Evolutionary conservation across 1,140 invertebrate genomes (phyloP).

Genomic region (Cydia pomonella): DNA sequence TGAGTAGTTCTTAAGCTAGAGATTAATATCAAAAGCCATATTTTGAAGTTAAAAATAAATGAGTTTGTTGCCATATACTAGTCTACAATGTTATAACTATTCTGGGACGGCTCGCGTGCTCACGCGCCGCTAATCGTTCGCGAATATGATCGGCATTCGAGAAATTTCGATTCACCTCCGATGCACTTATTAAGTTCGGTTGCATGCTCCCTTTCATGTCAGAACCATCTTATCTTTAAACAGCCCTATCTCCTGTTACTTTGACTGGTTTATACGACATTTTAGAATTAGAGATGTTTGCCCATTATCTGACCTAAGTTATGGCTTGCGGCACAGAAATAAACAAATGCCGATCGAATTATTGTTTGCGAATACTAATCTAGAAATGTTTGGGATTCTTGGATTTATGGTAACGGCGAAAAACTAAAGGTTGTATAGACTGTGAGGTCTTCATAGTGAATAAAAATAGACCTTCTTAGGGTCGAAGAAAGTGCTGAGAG

Average conservation of each 20-base stretch:
- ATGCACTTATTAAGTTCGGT: slow-evolving; percentile 29
- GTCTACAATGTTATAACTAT: not conserved
- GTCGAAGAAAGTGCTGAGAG: too few species aligned
- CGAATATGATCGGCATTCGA: slow-evolving; percentile 33
- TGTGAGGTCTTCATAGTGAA: not conserved
- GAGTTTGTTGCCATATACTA: not conserved
- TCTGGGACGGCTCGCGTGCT: slow-evolving; percentile 19
- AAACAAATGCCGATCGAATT: slow-evolving; percentile 27
- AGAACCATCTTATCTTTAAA: not conserved
- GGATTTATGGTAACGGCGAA: not conserved
- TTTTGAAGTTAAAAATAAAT: too few species aligned
- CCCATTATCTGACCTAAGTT: slow-evolving; percentile 18
- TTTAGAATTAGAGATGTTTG: not conserved
- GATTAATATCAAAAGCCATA: too few species aligned
- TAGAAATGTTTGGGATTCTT: slow-evolving; percentile 4
- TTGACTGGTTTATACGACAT: not conserved
- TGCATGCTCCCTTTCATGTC: slow-evolving; percentile 26
- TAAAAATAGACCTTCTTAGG: not conserved
- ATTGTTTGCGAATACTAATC: slow-evolving; percentile 11
- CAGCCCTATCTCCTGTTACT: not conserved
- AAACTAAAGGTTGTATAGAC: not conserved
- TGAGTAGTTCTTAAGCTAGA: too few species aligned
- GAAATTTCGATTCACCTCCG: slow-evolving; percentile 30
- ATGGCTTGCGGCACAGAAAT: slow-evolving; percentile 12
- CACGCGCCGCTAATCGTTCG: slow-evolving; percentile 27